Evolutionary conservation across 1,140 invertebrate genomes (phyloP).

Genomic region (Musca domestica): DNA sequence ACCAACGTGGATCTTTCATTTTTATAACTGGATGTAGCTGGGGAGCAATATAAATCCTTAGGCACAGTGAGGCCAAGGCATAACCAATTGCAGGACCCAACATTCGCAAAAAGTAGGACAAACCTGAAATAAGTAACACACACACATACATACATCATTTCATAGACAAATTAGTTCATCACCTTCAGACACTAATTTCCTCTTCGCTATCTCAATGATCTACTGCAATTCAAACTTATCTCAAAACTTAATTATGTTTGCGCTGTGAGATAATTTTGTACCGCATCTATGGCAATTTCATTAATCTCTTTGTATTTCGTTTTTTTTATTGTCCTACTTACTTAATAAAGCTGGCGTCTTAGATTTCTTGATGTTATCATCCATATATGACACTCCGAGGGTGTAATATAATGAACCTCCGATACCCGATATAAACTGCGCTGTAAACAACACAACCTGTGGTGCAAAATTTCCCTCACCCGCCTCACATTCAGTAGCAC

Average conservation of each 20-base stretch:
- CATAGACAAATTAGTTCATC: too few species aligned
- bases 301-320: too few species aligned
- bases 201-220: too few species aligned
- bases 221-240: too few species aligned
- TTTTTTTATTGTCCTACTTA: conserved; percentile 43
- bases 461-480: conserved; percentile 63
- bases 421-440: conserved; percentile 67
- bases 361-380: conserved; percentile 69
- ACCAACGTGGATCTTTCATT: conserved; percentile 69
- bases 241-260: too few species aligned
- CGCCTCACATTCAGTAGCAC: conserved; percentile 56
- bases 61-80: conserved; percentile 65
- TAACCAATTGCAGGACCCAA: conserved; percentile 72
- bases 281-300: too few species aligned
- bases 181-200: too few species aligned
- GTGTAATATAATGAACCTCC: conserved; percentile 67
- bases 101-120: conserved; percentile 69
- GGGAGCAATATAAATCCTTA: conserved; percentile 70
- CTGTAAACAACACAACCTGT: conserved; percentile 62
- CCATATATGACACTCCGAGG: conserved; percentile 69
- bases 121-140: conserved; percentile 51
- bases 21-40: conserved; percentile 67
- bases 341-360: conserved; percentile 67
- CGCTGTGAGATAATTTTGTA: too few species aligned
- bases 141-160: too few species aligned